phyloP scores from a whole-genome alignment of 2,113 vertebrate genomes.

The Phodopus roborovskii region DNA sequence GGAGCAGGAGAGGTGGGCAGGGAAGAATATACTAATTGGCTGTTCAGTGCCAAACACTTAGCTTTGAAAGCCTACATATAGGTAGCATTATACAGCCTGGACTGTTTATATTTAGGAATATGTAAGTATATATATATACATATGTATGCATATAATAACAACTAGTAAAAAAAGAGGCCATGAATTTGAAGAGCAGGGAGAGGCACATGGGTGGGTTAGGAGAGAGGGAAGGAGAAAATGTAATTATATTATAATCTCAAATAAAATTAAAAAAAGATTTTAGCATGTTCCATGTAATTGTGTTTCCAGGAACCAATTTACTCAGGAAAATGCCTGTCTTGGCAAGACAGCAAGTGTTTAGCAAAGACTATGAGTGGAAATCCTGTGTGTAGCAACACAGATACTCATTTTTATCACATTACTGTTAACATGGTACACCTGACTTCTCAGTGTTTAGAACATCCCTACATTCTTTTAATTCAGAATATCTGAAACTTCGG shows the following conservation, averaged over 20 bases:
- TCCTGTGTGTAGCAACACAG: background rate
- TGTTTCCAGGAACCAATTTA: slow-evolving; percentile 19
- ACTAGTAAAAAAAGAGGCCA: background rate
- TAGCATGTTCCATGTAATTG: background rate
- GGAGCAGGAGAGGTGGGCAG: background rate
- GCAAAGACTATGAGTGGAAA: background rate
- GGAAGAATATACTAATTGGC: background rate
- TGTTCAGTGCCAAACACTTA: background rate
- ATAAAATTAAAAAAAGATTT: background rate
- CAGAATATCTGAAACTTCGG: background rate
- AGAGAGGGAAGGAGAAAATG: background rate
- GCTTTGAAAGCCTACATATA: background rate
- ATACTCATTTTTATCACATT: background rate
- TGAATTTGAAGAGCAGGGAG: background rate
- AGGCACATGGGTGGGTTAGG: background rate
- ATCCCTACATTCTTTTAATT: background rate
- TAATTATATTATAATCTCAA: background rate
- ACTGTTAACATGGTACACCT: background rate
- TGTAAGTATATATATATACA: background rate
- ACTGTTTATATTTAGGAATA: background rate
- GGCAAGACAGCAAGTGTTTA: background rate
- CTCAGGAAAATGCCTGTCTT: background rate
- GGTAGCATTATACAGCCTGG: background rate
- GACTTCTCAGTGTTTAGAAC: slow-evolving; percentile 13
- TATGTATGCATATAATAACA: background rate